Evolutionary conservation across 2,113 vertebrate species (phyloP).

Genomic region (Coturnix japonica): DNA sequence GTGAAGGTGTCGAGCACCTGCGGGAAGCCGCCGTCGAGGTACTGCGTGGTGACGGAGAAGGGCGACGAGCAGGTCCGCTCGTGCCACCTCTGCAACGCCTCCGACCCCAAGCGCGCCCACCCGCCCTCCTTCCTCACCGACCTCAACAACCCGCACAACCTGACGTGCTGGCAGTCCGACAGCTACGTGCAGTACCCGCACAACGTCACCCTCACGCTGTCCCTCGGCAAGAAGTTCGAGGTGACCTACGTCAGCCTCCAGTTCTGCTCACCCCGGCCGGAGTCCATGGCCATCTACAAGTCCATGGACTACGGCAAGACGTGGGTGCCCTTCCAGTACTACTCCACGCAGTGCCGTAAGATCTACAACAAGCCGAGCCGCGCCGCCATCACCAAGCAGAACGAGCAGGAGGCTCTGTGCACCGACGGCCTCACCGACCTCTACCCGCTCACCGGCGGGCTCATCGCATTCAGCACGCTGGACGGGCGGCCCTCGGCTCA

Average conservation of each 20-base stretch:
- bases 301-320: constrained; percentile 98
- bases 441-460: constrained; percentile 91
- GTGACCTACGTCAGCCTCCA: constrained; percentile 98
- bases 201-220: constrained; percentile 93
- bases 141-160: constrained; percentile 98
- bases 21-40: constrained; percentile 86
- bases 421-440: constrained; percentile 97
- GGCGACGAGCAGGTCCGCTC: constrained; percentile 87
- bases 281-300: constrained; percentile 96
- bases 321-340: constrained; percentile 97
- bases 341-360: constrained; percentile 96
- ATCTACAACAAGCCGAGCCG: constrained; percentile 93
- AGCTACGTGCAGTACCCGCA: constrained; percentile 92
- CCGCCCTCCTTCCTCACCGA: constrained; percentile 94
- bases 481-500: constrained; percentile 96
- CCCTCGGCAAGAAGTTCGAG: constrained; percentile 96
- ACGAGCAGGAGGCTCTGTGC: constrained; percentile 98
- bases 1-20: constrained; percentile 95
- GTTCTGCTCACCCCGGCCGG: constrained; percentile 95
- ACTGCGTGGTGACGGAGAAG: constrained; percentile 92
- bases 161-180: constrained; percentile 98
- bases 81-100: constrained; percentile 94
- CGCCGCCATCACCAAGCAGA: constrained; percentile 95
- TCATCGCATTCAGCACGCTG: constrained; percentile 99
- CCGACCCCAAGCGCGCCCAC: constrained; percentile 90